These are phyloP conservation scores for Paracyclopina nana DNA, from an alignment of 1,140 invertebrate species.

Conservation along the genomic window DNA sequence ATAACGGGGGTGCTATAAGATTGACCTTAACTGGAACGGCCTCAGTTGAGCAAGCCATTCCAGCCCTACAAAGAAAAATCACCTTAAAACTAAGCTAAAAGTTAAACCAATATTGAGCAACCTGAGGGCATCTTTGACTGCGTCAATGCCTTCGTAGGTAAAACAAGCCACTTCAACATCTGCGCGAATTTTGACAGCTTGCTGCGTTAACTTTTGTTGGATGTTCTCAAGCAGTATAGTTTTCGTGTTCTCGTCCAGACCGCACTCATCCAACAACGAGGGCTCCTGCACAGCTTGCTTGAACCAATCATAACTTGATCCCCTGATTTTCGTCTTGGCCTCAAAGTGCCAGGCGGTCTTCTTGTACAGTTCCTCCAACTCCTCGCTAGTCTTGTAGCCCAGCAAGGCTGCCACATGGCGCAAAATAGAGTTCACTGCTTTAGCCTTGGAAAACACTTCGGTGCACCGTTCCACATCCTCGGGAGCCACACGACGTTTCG, in stretches of 20 bases:
- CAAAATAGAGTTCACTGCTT: constrained; percentile 86
- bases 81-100: no score
- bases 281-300: constrained; percentile 91
- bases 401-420: constrained; percentile 89
- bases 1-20: constrained; percentile 90
- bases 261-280: constrained; percentile 84
- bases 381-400: constrained; percentile 67
- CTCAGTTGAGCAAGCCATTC: constrained; percentile 73
- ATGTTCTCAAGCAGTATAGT: constrained; percentile 74
- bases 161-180: constrained; percentile 98
- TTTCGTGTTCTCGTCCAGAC: constrained; percentile 76
- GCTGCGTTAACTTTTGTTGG: constrained; percentile 83
- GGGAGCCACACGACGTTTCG: constrained; percentile 89
- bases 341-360: constrained; percentile 99
- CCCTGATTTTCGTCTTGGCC: constrained; percentile 87
- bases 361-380: constrained; percentile 83
- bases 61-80: no score
- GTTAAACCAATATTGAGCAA: no score
- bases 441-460: constrained; percentile 6
- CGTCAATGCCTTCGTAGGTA: constrained; percentile 68
- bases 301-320: constrained; percentile 90
- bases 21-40: constrained; percentile 96
- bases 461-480: constrained; percentile 43
- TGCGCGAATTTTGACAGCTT: constrained; percentile 90
- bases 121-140: constrained; percentile 83